Conservation (phyloP, 2,113 vertebrate genomes). For the Gasterosteus nipponicus region DNA sequence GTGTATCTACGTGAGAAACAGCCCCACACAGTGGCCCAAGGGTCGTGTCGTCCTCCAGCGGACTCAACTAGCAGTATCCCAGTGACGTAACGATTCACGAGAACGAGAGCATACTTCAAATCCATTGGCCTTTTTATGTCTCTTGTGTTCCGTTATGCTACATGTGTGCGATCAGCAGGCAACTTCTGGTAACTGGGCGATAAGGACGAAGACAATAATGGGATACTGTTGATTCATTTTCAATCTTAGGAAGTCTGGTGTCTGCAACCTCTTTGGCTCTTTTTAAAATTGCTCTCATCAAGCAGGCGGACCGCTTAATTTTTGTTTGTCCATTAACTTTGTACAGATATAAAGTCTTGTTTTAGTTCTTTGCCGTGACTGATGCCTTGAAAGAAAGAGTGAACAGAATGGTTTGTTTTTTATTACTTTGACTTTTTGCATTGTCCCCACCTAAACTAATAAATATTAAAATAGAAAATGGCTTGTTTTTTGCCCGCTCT, state of each 20-base stretch:
- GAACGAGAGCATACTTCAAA: slow-evolving; percentile 75
- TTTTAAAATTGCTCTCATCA: slow-evolving; percentile 85
- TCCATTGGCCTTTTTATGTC: slow-evolving; percentile 88
- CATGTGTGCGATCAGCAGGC: slow-evolving; percentile 89
- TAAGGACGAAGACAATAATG: slow-evolving; percentile 62
- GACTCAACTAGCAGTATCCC: slow-evolving; percentile 78
- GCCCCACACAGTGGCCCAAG: slow-evolving; percentile 85
- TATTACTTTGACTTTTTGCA: slow-evolving; percentile 81
- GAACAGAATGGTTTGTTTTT: slow-evolving; percentile 76
- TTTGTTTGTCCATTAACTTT: slow-evolving; percentile 87
- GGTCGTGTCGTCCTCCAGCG: slow-evolving; percentile 84
- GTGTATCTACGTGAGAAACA: slow-evolving; percentile 82
- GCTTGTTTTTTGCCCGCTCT: slow-evolving; percentile 32
- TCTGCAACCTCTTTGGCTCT: slow-evolving; percentile 50
- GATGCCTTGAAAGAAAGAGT: slow-evolving; percentile 86
- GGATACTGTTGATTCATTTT: slow-evolving; percentile 95
- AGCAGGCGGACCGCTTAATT: slow-evolving; percentile 76
- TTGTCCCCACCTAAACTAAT: slow-evolving; percentile 74
- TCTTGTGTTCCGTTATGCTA: slow-evolving; percentile 86
- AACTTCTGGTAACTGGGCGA: slow-evolving; percentile 88
- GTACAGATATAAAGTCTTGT: slow-evolving; percentile 87
- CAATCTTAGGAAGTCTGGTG: slow-evolving; percentile 88
- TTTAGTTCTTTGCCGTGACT: slow-evolving; percentile 77
- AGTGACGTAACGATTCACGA: slow-evolving; percentile 73
- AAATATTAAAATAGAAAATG: slow-evolving; percentile 68